Evolutionary conservation across 1,140 invertebrate species (phyloP).

Genomic region (Rhizoglyphus robini): DNA sequence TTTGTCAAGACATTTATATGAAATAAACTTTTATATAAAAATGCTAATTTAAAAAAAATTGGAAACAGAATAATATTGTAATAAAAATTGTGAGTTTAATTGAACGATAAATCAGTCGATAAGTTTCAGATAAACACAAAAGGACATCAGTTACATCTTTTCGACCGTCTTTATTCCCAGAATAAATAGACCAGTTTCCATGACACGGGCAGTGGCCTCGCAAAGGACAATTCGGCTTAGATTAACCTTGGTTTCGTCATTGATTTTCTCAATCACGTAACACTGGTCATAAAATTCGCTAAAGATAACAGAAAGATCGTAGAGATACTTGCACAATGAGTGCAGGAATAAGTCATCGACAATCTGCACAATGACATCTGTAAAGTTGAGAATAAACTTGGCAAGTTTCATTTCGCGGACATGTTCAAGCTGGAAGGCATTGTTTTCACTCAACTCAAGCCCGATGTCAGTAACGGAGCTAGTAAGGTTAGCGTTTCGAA

Average conservation of each 20-base stretch:
- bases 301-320: conserved; percentile 80
- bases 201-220: conserved; percentile 75
- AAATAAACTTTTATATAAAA: no score
- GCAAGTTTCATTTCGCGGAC: conserved; percentile 89
- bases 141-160: conserved; percentile 60
- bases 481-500: conserved; percentile 27
- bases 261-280: conserved; percentile 81
- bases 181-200: conserved; percentile 73
- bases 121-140: background rate
- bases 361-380: conserved; percentile 71
- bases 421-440: conserved; percentile 49
- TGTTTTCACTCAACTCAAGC: background rate
- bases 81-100: no score
- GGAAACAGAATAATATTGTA: no score
- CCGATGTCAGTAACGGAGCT: conserved; percentile 6
- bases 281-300: conserved; percentile 93
- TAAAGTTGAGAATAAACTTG: conserved; percentile 57
- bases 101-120: no score
- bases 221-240: conserved; percentile 74
- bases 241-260: conserved; percentile 64
- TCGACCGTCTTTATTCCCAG: conserved; percentile 80
- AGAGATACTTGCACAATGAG: conserved; percentile 84
- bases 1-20: no score
- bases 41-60: no score
- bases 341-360: conserved; percentile 73